A percentile compares a stretch with the other conserved stretches of the same genome.
phyloP scores from a whole-genome alignment of 2,888 invertebrate species.

The Cylindroiulus punctatus region DNA sequence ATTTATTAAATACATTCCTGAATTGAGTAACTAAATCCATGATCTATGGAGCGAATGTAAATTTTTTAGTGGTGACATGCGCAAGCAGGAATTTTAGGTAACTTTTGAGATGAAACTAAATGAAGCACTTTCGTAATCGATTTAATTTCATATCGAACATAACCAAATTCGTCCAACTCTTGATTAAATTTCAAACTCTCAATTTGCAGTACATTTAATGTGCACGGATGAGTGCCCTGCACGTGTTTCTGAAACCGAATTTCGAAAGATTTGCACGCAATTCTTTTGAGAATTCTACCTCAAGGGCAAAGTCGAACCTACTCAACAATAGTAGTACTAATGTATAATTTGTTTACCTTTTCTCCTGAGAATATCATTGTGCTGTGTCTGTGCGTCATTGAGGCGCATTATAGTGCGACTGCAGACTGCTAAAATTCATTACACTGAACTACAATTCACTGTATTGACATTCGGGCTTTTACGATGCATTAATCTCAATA shows the following conservation, averaged over 20 bases:
- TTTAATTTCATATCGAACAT: background rate
- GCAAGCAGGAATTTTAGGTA: background rate
- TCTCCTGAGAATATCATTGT: too few relatives aligned
- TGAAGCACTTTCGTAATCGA: background rate
- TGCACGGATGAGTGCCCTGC: background rate
- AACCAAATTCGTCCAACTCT: background rate
- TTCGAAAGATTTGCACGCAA: background rate
- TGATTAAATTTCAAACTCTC: background rate
- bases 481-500: too few relatives aligned
- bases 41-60: background rate
- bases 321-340: too few relatives aligned
- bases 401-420: too few relatives aligned
- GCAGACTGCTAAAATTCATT: too few relatives aligned
- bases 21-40: background rate
- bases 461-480: too few relatives aligned
- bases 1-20: background rate
- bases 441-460: too few relatives aligned
- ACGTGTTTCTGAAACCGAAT: background rate
- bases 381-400: too few relatives aligned
- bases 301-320: background rate
- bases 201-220: too few relatives aligned
- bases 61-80: background rate
- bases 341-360: too few relatives aligned
- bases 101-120: background rate
- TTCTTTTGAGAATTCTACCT: background rate